Base-by-base conservation (phyloP, 2,113 vertebrate species). In the Cebus imitator region DNA sequence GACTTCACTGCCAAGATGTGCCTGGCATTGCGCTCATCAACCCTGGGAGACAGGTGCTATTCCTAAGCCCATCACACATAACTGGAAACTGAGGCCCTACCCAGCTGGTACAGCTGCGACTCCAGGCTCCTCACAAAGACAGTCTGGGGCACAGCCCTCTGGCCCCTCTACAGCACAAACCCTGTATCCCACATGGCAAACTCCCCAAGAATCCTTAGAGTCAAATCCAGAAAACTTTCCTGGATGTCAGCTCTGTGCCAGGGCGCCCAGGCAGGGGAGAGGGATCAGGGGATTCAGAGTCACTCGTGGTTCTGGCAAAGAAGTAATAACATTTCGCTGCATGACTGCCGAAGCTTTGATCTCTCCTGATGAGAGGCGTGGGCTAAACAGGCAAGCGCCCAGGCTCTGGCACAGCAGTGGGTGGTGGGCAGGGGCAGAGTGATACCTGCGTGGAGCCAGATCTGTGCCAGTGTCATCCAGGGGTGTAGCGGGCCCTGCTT, bases 401-500 rank as follows among this genome's bases (percentile, higher is more conserved):
- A 91, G 93, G 23, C 85, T 35, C 35, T 1, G 88, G 83, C 18
- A 4, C 27, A 6, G 75, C 4, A 0, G 45, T 0, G 16, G 45
- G 75, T 35, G 12, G 20, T 6, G 5, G 40, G n/a, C 35, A 3
- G 37, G 78, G 30, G 20, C 35, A 5, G 72, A 50, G 72, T 8
- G 1, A 86, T 93, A 99, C 99, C 99, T 99, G 99, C 99, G 83
- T 99, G 99, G 86, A 99, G 99, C 99, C 99, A 99, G 98, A 99
- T 99, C 98, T 99, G 99, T 58, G 99, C 99, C 97, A 99, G 98
- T 2, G 99, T 99, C 99, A 99, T 99, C 99, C 99, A 99, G 95
- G 99, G 99, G 97, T 99, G 99, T 66, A 99, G 97, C 0, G 99
- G 99, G 55, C 99, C 99, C 78, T 99, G 99, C 98, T 99, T 99